phyloP scores from a whole-genome alignment of 1,140 invertebrate genomes.

The Drosophila tropicalis region DNA sequence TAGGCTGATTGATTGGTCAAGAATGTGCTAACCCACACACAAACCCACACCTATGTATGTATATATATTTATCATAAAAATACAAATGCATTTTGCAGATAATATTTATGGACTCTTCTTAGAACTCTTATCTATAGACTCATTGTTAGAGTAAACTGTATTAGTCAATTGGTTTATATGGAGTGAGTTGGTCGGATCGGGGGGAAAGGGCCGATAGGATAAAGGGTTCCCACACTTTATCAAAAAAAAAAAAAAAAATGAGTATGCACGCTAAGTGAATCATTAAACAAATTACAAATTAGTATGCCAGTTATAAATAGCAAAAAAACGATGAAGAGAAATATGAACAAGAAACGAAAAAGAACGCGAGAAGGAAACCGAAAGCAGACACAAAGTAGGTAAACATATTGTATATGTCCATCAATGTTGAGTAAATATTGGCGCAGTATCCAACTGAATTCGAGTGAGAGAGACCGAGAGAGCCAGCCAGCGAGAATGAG shows the following conservation, averaged over 20 bases:
- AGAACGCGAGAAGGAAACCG: conserved; percentile 36
- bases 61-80: conserved; percentile 25
- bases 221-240: conserved; percentile 56
- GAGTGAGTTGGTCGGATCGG: not conserved
- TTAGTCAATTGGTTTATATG: conserved; percentile 6
- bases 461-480: conserved; percentile 20
- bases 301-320: conserved; percentile 64
- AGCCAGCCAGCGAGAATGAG: conserved; percentile 6
- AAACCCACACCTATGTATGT: not conserved
- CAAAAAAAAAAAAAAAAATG: conserved; percentile 30
- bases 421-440: conserved; percentile 66
- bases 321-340: conserved; percentile 29
- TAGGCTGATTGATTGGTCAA: conserved; percentile 48
- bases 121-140: conserved; percentile 50
- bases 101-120: conserved; percentile 41
- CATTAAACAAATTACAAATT: conserved; percentile 67
- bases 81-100: not conserved
- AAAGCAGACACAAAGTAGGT: conserved; percentile 49
- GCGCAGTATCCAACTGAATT: conserved; percentile 35
- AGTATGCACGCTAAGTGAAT: conserved; percentile 48
- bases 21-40: conserved; percentile 35
- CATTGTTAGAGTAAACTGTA: conserved; percentile 6
- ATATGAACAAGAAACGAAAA: conserved; percentile 42
- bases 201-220: not conserved
- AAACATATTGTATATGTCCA: conserved; percentile 56